Evolutionary conservation across 2,797 vertebrate species (phyloP).

Genomic region (Columba guinea): DNA sequence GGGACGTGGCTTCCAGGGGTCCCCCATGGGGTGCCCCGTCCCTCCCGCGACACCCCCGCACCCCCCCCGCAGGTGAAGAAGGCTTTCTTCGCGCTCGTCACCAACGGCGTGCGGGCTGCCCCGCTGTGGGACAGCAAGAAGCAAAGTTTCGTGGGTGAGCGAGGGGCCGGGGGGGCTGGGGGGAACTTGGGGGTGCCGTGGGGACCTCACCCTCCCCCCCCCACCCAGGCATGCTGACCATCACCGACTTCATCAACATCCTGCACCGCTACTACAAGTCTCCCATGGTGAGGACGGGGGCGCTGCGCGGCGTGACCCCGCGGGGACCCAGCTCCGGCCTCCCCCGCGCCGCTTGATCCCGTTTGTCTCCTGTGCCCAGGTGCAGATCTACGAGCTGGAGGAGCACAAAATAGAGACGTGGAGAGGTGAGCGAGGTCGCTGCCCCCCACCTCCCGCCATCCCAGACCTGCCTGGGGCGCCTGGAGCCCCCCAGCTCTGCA

Average conservation of each 20-base stretch:
- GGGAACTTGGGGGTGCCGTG: too few species aligned
- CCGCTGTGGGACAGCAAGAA: constrained; percentile 98
- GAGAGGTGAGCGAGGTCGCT: constrained; percentile 83
- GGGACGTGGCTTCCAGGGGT: neutral
- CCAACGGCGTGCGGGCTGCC: constrained; percentile 94
- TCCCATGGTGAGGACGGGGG: constrained; percentile 84
- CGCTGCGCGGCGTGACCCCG: accelerated
- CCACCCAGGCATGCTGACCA: constrained; percentile 96
- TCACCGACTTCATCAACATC: constrained; percentile 99
- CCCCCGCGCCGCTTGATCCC: accelerated
- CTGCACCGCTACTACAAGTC: constrained; percentile 98
- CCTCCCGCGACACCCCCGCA: neutral
- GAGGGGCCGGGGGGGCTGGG: accelerated
- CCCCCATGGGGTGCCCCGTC: neutral
- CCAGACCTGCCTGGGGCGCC: accelerated
- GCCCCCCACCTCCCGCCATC: accelerated
- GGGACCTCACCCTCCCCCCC: neutral
- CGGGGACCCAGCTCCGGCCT: accelerated
- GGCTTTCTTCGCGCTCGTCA: constrained; percentile 97
- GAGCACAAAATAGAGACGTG: constrained; percentile 99
- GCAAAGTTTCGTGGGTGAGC: constrained; percentile 96
- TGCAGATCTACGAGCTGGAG: constrained; percentile 98
- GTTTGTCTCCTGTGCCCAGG: constrained; percentile 73
- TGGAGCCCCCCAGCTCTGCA: accelerated
- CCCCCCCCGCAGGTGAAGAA: constrained; percentile 89